These are phyloP conservation scores for Cosmopolites sordidus DNA, from an alignment of 2,888 invertebrate species.

Conservation along the genomic window DNA sequence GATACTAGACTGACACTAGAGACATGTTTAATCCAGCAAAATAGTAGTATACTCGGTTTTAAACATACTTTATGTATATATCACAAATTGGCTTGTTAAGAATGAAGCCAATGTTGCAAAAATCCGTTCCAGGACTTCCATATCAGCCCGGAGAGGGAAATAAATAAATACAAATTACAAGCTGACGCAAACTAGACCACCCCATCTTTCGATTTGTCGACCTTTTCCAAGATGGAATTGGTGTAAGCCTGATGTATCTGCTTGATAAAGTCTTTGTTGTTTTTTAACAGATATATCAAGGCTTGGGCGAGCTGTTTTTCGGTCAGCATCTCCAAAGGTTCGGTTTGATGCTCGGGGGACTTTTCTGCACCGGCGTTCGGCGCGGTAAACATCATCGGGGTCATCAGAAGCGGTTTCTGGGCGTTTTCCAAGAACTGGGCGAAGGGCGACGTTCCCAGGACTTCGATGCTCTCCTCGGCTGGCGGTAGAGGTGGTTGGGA, in stretches of 20 bases:
- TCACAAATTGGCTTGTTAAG: too few relatives aligned
- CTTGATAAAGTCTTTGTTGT: conserved; percentile 82
- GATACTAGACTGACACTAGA: too few relatives aligned
- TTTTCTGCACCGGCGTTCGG: conserved; percentile 40
- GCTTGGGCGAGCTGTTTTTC: conserved; percentile 87
- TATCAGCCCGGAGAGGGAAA: background rate
- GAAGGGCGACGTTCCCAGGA: conserved; percentile 51
- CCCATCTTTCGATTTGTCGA: conserved; percentile 28
- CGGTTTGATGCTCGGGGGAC: conserved; percentile 27
- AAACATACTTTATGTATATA: too few relatives aligned
- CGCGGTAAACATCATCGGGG: conserved; percentile 79
- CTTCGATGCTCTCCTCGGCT: conserved; percentile 9
- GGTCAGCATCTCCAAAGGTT: conserved; percentile 68
- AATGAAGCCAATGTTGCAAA: too few relatives aligned
- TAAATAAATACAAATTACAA: background rate
- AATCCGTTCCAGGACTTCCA: background rate
- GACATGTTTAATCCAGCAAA: too few relatives aligned
- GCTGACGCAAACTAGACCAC: background rate
- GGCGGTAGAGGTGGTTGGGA: conserved; percentile 9
- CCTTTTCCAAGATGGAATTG: conserved; percentile 69
- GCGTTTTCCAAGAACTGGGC: conserved; percentile 54
- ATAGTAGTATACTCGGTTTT: too few relatives aligned
- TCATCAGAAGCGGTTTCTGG: conserved; percentile 73
- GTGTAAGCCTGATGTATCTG: conserved; percentile 91
- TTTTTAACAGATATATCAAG: conserved; percentile 78